A percentile compares a stretch with the other conserved stretches of the same genome.
Conservation (phyloP, 2,888 invertebrate species). For the Dryomyza anilis region DNA sequence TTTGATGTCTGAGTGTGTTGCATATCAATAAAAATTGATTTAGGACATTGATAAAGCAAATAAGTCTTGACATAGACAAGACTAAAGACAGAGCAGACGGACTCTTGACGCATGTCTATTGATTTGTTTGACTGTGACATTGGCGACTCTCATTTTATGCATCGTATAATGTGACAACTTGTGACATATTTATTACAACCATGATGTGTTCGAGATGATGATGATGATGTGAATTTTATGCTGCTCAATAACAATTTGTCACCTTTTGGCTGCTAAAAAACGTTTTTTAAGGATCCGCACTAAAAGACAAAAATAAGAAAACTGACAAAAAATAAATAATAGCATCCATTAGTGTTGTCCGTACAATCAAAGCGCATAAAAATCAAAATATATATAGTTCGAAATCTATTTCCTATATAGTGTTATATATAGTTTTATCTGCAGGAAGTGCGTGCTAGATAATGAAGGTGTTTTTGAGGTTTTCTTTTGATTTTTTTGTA, state of each 20-base stretch:
- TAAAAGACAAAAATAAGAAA: too few relatives aligned
- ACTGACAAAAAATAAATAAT: too few relatives aligned
- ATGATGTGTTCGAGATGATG: background rate
- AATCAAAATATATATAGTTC: too few relatives aligned
- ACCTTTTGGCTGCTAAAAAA: conserved; percentile 19
- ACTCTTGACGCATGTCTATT: background rate
- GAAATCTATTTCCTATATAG: too few relatives aligned
- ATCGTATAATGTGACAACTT: too few relatives aligned
- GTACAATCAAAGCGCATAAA: background rate
- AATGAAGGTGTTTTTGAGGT: too few relatives aligned
- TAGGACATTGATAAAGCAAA: conserved; percentile 20
- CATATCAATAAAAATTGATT: conserved; percentile 26
- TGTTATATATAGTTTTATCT: too few relatives aligned
- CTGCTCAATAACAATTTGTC: conserved; percentile 22
- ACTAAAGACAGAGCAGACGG: background rate
- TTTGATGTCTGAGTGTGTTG: conserved; percentile 15
- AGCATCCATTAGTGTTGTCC: conserved; percentile 10
- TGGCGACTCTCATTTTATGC: background rate
- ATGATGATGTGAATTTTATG: background rate
- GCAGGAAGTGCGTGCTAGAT: too few relatives aligned
- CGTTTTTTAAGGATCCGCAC: conserved; percentile 13
- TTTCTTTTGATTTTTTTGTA: background rate
- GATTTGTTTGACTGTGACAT: background rate
- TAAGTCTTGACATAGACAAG: background rate
- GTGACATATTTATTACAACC: too few relatives aligned